Conservation (phyloP, 1,140 invertebrate genomes). For the Drosophila obscura region DNA sequence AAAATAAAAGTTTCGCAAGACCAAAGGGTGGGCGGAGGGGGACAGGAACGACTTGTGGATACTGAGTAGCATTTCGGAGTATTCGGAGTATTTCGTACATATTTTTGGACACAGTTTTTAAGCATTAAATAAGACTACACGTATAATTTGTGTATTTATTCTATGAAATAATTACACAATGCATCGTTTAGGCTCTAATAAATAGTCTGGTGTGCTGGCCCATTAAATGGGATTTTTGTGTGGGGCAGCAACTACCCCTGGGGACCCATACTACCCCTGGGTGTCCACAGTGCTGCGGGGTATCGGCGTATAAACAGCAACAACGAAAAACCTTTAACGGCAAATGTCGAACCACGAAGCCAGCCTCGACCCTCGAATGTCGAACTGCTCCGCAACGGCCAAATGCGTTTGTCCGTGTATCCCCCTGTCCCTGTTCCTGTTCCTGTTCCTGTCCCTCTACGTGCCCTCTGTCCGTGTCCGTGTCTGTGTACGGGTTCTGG, state of each 20-base stretch:
- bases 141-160: background rate
- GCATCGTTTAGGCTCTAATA: too few species aligned
- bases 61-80: background rate
- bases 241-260: too few species aligned
- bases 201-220: too few species aligned
- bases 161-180: background rate
- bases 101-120: too few species aligned
- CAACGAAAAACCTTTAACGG: constrained; percentile 69
- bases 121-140: background rate
- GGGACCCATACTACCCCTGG: constrained; percentile 2
- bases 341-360: constrained; percentile 66
- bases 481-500: background rate
- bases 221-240: too few species aligned
- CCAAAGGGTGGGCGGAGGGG: background rate
- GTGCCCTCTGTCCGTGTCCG: background rate
- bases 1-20: constrained; percentile 26
- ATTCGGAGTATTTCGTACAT: too few species aligned
- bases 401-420: constrained; percentile 62
- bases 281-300: background rate
- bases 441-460: background rate
- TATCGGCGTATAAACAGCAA: constrained; percentile 52
- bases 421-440: background rate
- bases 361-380: constrained; percentile 36
- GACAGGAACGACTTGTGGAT: constrained; percentile 23
- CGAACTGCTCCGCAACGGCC: constrained; percentile 49